Evolutionary conservation across 2,888 invertebrate species (phyloP).

Genomic region (Acanthopleura granulata): DNA sequence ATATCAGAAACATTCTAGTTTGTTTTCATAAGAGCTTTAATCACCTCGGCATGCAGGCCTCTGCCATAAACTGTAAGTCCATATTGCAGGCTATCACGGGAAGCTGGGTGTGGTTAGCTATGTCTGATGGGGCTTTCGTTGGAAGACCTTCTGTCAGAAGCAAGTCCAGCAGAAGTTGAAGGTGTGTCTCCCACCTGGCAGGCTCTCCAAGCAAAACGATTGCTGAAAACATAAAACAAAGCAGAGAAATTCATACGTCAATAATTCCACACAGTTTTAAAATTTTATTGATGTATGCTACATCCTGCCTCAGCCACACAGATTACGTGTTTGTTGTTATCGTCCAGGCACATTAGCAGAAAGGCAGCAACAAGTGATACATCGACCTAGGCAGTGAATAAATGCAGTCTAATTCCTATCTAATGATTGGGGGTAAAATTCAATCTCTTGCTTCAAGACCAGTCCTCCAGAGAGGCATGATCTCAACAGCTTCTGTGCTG

Average conservation of each 20-base stretch:
- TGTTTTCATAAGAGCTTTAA: neutral
- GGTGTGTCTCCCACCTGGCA: slow-evolving; percentile 65
- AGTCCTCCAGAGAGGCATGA: no score
- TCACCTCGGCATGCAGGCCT: slow-evolving; percentile 67
- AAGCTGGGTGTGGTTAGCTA: slow-evolving; percentile 50
- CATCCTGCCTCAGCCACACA: no score
- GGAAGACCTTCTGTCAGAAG: slow-evolving; percentile 67
- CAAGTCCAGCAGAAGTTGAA: slow-evolving; percentile 68
- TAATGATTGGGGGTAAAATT: no score
- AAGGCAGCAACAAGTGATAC: no score
- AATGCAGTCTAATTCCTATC: no score
- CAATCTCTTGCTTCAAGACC: no score
- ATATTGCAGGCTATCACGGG: slow-evolving; percentile 69
- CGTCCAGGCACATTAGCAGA: no score
- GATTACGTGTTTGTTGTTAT: no score
- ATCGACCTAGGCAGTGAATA: no score
- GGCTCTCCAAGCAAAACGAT: slow-evolving; percentile 68
- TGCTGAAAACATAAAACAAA: slow-evolving; percentile 42
- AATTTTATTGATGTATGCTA: no score
- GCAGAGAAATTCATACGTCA: neutral
- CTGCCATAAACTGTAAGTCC: slow-evolving; percentile 69
- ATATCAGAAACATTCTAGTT: no score
- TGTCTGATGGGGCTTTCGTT: slow-evolving; percentile 47
- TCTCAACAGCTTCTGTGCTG: no score
- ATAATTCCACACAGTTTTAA: neutral